A percentile compares a stretch with the other conserved stretches of the same genome.
Evolutionary conservation across 2,797 vertebrate species (phyloP).

Genomic region (Caiman crocodilus): DNA sequence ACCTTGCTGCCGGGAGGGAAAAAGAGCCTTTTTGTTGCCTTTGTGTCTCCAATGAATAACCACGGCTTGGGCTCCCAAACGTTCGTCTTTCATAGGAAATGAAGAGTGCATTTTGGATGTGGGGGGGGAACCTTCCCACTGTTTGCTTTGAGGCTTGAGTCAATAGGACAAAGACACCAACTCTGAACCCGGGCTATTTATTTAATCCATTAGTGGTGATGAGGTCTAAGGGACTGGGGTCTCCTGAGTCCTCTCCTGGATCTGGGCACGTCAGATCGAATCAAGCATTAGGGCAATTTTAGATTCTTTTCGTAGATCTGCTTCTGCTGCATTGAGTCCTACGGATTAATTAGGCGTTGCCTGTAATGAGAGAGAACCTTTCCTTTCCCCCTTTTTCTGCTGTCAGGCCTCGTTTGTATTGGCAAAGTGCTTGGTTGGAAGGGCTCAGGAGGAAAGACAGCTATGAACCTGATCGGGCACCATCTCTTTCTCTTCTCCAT

Average conservation of each 20-base stretch:
- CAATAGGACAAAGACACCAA: background rate
- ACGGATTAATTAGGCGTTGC: background rate
- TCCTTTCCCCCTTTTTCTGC: background rate
- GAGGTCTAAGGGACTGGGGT: background rate
- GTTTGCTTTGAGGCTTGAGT: rapidly evolving
- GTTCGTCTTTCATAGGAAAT: background rate
- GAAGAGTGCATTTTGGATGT: background rate
- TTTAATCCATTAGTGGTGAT: background rate
- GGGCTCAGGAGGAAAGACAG: background rate
- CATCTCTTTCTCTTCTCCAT: background rate
- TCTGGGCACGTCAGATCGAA: background rate
- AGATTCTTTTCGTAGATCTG: background rate
- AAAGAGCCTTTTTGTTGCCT: background rate
- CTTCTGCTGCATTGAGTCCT: background rate
- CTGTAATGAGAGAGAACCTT: background rate
- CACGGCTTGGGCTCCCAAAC: background rate
- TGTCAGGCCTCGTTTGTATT: background rate
- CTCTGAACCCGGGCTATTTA: background rate
- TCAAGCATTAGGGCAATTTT: background rate
- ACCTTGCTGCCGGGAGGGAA: background rate
- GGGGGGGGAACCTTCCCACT: rapidly evolving
- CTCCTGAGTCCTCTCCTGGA: background rate
- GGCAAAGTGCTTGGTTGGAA: background rate
- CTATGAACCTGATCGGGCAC: background rate
- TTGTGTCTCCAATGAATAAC: background rate